Evolutionary conservation across 1,140 invertebrate species (phyloP).

Genomic region (Lasioglossum baleicum): DNA sequence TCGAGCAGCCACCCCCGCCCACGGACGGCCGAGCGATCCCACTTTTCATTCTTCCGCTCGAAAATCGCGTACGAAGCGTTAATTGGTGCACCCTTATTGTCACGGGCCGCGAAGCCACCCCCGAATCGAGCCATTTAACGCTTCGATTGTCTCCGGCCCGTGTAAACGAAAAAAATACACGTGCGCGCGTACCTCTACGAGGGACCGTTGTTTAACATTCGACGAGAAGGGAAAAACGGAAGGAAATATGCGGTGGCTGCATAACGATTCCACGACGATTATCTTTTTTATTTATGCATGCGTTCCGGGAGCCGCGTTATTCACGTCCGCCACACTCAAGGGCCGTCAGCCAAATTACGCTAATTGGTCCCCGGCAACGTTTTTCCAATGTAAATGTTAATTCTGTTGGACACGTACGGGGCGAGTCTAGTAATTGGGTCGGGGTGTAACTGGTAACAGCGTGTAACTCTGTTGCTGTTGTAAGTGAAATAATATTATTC

Average conservation of each 20-base stretch:
- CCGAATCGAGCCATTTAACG: slow-evolving; percentile 13
- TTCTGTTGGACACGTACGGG: no score
- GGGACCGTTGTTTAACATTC: background rate
- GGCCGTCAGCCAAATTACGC: background rate
- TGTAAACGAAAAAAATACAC: slow-evolving; percentile 16
- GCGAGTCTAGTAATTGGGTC: no score
- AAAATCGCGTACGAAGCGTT: slow-evolving; percentile 2
- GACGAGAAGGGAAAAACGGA: background rate
- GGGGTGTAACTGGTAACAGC: no score
- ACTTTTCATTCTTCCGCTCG: slow-evolving; percentile 13
- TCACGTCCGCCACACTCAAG: background rate
- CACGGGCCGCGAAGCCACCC: background rate
- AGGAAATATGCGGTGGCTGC: background rate
- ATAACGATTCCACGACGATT: background rate
- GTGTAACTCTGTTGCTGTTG: no score
- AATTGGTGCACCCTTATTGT: slow-evolving; percentile 22
- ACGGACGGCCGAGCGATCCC: background rate
- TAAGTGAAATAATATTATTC: no score
- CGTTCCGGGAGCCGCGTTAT: background rate
- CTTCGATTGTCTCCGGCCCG: slow-evolving; percentile 4
- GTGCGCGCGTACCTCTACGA: background rate
- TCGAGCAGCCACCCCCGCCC: background rate
- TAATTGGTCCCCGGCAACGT: background rate
- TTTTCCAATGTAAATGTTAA: no score
- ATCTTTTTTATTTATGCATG: slow-evolving; percentile 1